Conservation (phyloP, 2,888 invertebrate species). For the Pheosia tremula region DNA sequence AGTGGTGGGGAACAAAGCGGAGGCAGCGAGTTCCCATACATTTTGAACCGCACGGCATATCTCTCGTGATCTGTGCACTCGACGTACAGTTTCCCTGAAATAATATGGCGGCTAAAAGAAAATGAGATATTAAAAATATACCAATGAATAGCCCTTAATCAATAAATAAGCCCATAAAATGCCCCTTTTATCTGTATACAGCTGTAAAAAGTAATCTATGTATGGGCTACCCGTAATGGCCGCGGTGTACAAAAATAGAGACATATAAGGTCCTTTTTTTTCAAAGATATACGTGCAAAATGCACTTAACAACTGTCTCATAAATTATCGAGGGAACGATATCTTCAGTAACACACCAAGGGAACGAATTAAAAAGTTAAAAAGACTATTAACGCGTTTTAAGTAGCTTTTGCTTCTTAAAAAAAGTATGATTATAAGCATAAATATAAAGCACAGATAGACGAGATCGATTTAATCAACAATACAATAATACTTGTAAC, state of each 20-base stretch:
- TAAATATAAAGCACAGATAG: too few relatives aligned
- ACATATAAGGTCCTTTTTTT: slow-evolving; percentile 27
- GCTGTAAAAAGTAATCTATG: not conserved
- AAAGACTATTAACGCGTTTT: not conserved
- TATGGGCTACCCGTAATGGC: slow-evolving; percentile 17
- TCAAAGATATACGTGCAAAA: slow-evolving; percentile 33
- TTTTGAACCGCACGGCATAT: too few relatives aligned
- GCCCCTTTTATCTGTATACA: slow-evolving; percentile 5
- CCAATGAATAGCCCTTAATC: not conserved
- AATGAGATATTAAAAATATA: not conserved
- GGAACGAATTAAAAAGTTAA: slow-evolving; percentile 26
- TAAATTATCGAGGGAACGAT: slow-evolving; percentile 38
- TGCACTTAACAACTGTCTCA: slow-evolving; percentile 38
- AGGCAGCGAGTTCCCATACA: too few relatives aligned
- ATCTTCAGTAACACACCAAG: slow-evolving; percentile 21
- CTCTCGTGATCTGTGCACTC: too few relatives aligned
- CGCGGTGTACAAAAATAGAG: slow-evolving; percentile 32
- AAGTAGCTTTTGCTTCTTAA: too few relatives aligned
- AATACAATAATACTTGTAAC: too few relatives aligned
- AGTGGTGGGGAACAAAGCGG: too few relatives aligned
- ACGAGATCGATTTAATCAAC: too few relatives aligned
- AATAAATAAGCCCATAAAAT: slow-evolving; percentile 5
- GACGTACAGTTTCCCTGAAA: too few relatives aligned
- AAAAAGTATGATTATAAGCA: too few relatives aligned
- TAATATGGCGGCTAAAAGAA: not conserved